Base-by-base conservation (phyloP, 2,797 vertebrate genomes). In the Microchirus variegatus region DNA sequence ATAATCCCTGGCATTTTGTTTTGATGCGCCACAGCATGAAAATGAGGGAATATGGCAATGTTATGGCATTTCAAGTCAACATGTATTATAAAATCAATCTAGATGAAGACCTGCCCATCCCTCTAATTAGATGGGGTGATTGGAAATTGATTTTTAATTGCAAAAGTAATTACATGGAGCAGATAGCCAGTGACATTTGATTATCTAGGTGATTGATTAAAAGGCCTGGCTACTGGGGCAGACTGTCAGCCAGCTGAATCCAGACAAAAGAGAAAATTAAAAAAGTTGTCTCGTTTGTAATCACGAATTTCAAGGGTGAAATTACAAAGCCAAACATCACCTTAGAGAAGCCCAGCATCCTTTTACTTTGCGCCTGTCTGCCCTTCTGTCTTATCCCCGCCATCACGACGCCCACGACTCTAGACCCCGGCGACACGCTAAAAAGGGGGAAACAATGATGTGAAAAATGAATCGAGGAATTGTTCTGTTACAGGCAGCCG, bases 161-260 rank as follows among this genome's bases (percentile, higher is more conserved):
- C 96, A 98, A 99, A 99, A 99, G 96, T 99, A 99, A 99, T 99
- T 98, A 99, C 96, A 98, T 90, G 91, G 97, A 97, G 96, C 96
- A 98, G 97, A 99, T 99, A 98, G 96, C 96, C 97, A 97, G 95
- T 97, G 97, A 99, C 97, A 98, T 98, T 98, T 98, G 97, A 98
- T 98, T 98, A 98, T 99, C 96, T 97, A 95, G 94, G 96, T 99
- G 97, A 99, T 99, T 98, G 97, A 99, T 99, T 99, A 99, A 99
- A 99, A 97, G 96, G 95, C 95, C 95, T 90, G 93, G 95, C 94
- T 95, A 94, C 90, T 88, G 80, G 92, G 95, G 94, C 94, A 96
- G 95, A 97, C 94, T 96, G 95, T 96, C 96, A 96, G 95, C 93
- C 91, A 85, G 93, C 93, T 90, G 95, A 95, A 95, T 95, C 94